Evolutionary conservation across 1,140 invertebrate species (phyloP).

Genomic region (Littorina saxatilis): DNA sequence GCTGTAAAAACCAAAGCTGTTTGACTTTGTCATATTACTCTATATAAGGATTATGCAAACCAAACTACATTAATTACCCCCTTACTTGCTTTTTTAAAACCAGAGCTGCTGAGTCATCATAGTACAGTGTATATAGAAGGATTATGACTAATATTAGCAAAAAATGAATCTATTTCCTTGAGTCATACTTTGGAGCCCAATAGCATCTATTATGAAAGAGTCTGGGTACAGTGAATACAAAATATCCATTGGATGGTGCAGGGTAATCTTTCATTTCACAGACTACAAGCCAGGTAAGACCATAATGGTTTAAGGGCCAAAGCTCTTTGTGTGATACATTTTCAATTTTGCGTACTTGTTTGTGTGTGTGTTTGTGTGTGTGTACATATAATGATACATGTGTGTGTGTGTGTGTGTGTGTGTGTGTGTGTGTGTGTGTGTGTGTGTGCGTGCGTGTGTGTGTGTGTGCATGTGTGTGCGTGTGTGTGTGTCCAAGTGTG

Average conservation of each 20-base stretch:
- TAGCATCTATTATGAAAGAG: background rate
- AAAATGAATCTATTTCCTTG: no score
- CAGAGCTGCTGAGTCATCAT: no score
- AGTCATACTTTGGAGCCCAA: no score
- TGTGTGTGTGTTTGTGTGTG: constrained; percentile 14
- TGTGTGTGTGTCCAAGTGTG: no score
- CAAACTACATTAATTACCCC: no score
- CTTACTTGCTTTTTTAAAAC: no score
- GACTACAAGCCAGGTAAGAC: background rate
- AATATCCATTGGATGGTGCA: background rate
- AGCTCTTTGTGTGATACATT: background rate
- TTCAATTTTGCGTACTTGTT: background rate
- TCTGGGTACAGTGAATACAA: background rate
- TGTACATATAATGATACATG: background rate
- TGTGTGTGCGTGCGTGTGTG: background rate
- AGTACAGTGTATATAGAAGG: no score
- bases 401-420: constrained; percentile 18
- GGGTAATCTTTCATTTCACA: background rate
- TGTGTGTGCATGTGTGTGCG: no score
- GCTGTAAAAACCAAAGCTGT: no score
- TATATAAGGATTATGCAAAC: no score
- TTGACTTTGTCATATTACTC: no score
- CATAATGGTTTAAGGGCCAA: background rate
- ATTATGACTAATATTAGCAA: no score
- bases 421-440: constrained; percentile 17